Conservation (phyloP, 2,888 invertebrate genomes). For the Bembecia ichneumoniformis region DNA sequence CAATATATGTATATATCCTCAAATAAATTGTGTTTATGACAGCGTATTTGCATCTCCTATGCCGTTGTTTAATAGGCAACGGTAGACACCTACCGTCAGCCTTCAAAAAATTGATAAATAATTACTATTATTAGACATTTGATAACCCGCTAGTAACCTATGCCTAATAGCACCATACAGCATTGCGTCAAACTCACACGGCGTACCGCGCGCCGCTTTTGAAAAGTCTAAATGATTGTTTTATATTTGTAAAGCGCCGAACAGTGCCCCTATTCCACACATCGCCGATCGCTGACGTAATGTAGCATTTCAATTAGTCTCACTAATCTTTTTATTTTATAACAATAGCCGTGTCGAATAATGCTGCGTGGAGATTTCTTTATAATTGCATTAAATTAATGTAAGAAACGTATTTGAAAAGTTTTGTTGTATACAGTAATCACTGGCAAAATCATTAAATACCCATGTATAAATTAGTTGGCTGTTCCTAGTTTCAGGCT, state of each 20-base stretch:
- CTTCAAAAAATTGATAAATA: too few species aligned
- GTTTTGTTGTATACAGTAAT: too few species aligned
- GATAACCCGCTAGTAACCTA: neutral
- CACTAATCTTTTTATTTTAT: conserved; percentile 44
- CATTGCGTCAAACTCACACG: conserved; percentile 38
- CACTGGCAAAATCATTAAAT: too few species aligned
- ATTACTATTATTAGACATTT: too few species aligned
- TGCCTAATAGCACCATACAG: conserved; percentile 23
- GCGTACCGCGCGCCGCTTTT: conserved; percentile 44
- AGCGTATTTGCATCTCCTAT: too few species aligned
- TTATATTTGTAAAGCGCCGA: conserved; percentile 65
- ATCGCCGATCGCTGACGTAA: conserved; percentile 41
- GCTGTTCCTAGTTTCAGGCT: too few species aligned
- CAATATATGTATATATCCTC: too few species aligned
- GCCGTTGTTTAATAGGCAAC: too few species aligned
- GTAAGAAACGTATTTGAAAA: neutral
- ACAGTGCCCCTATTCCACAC: conserved; percentile 52
- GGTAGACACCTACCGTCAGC: too few species aligned
- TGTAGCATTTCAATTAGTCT: conserved; percentile 63
- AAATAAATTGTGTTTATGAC: too few species aligned
- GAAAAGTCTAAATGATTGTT: conserved; percentile 69
- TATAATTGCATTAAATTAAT: conserved; percentile 24
- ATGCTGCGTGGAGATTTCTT: conserved; percentile 29
- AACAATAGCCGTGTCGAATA: conserved; percentile 43
- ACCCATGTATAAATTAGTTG: too few species aligned